Evolutionary conservation across 2,888 invertebrate species (phyloP), one percentile per base, ranked within the genome.

Genomic region (Blera fallax): DNA sequence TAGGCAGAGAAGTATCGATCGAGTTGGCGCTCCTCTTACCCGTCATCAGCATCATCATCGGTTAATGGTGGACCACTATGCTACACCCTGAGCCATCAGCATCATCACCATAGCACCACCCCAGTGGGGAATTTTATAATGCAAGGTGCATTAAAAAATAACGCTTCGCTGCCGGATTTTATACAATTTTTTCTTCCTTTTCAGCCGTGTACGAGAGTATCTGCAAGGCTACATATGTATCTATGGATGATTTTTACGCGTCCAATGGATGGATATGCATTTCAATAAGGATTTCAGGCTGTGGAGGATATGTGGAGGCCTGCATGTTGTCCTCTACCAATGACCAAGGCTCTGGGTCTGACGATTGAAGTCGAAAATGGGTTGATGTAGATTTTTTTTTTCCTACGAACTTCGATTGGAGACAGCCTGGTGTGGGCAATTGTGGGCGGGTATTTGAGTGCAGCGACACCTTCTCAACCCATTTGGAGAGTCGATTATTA

Each of bases 81-180:
- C n/a, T n/a, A 34, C 40, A 45, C 10, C 27, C 43, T 27, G 11
- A 37, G n/a, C 45, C 10, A 32, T 37, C 52, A 18, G 21, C 21
- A 24, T 24, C 29, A 29, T n/a, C 11, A 34, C 29, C 24, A 6
- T n/a, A n/a, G n/a, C n/a, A n/a, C 14, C 32, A 1, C 1, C 6
- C 4, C n/a, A 16, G 24, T 45, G 24, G 43, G 48, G 27, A 60
- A 48, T 84, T 80, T 74, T 80, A 84, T 84, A 84, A 84, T 84
- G 84, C 84, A 70, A 34, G 84, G 50, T 76, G 80, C 84, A 84
- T 84, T 84, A 84, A 84, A 84, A 84, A 84, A 84, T 84, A 84
- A 84, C 84, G 84, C 74, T 84, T 80, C 80, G 64, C 50, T 60
- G 79, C 11, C 27, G 69, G 79, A 56, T 67, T 50, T 54, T 64